These are phyloP conservation scores for Caenorhabditis elegans DNA, from an alignment of 1,140 invertebrate genomes.

Conservation along the genomic window WBcel235 BX284603.4:6149001-6149500, in stretches of 20 bases:
- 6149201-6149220: too few relatives aligned
- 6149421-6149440: background rate
- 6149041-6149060: too few relatives aligned
- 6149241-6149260: slow-evolving; percentile 1
- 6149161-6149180: slow-evolving; percentile 84
- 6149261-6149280: background rate
- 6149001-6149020: background rate
- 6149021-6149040: background rate
- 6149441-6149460: background rate
- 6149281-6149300: background rate
- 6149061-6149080: slow-evolving; percentile 72
- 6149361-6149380: too few relatives aligned
- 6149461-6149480: background rate
- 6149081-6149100: slow-evolving; percentile 73
- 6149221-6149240: background rate
- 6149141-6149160: slow-evolving; percentile 84
- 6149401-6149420: slow-evolving; percentile 1
- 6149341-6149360: background rate
- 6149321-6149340: background rate
- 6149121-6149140: slow-evolving; percentile 89
- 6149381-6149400: background rate
- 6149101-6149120: slow-evolving; percentile 82
- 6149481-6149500: background rate
- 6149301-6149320: background rate
- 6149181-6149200: slow-evolving; percentile 79